phyloP scores from a whole-genome alignment of 2,888 invertebrate genomes.

The Pyrrhosoma nymphula region DNA sequence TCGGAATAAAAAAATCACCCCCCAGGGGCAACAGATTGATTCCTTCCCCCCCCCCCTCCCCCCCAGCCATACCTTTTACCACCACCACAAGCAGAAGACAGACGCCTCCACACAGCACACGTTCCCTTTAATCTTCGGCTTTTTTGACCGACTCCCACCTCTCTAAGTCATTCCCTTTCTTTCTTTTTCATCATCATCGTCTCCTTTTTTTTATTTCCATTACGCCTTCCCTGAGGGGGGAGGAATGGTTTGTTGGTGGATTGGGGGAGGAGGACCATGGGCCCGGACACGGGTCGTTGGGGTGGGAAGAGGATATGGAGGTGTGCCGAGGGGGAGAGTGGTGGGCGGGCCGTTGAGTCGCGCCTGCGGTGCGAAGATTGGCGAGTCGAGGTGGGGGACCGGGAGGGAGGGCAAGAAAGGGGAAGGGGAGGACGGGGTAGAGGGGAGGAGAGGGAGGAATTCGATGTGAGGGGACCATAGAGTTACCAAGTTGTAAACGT shows the following conservation, averaged over 20 bases:
- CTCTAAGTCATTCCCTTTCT: not conserved
- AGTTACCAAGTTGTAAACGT: too few relatives aligned
- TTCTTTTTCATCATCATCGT: not conserved
- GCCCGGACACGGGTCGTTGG: not conserved
- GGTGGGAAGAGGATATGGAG: not conserved
- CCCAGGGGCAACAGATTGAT: constrained; percentile 47
- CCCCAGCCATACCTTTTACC: not conserved
- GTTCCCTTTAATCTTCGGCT: constrained; percentile 53
- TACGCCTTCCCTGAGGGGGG: not conserved
- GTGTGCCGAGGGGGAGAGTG: too few relatives aligned
- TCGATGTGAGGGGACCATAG: too few relatives aligned
- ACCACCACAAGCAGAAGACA: not conserved
- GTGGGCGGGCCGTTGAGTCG: not conserved
- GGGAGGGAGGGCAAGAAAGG: not conserved
- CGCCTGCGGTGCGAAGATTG: constrained; percentile 59
- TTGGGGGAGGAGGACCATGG: not conserved
- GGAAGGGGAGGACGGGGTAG: not conserved
- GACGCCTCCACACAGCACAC: constrained; percentile 26
- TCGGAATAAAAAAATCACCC: not conserved
- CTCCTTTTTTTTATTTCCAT: not conserved
- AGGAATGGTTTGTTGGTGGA: not conserved
- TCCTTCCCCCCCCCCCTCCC: not conserved
- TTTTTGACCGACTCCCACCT: not conserved
- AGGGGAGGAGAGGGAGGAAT: not conserved
- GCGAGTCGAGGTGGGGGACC: constrained; percentile 18